Evolutionary conservation across 2,888 invertebrate species (phyloP).

Genomic region (Phrixothrix hirtus): DNA sequence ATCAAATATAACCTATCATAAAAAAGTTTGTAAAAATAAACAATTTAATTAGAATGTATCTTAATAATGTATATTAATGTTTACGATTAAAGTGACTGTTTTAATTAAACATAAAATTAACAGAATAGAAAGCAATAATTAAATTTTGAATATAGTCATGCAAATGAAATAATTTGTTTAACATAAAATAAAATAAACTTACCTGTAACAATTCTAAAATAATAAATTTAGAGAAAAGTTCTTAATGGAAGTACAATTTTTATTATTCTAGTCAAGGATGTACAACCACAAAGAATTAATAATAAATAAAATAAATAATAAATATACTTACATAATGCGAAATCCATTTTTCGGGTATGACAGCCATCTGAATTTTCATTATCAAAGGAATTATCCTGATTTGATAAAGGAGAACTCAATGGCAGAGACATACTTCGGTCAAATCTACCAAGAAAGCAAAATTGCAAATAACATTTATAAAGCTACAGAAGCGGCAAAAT

Average conservation of each 20-base stretch:
- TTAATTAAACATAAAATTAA: background rate
- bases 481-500: slow-evolving; percentile 11
- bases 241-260: too few relatives aligned
- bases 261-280: slow-evolving; percentile 30
- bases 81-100: background rate
- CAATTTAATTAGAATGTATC: too few relatives aligned
- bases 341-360: slow-evolving; percentile 76
- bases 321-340: slow-evolving; percentile 77
- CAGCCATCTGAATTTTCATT: slow-evolving; percentile 53
- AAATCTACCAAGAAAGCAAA: slow-evolving; percentile 59
- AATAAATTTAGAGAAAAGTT: slow-evolving; percentile 2
- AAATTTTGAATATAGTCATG: background rate
- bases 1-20: slow-evolving; percentile 15
- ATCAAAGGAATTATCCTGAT: slow-evolving; percentile 58
- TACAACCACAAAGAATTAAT: slow-evolving; percentile 32
- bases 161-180: too few relatives aligned
- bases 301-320: slow-evolving; percentile 26
- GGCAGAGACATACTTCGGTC: slow-evolving; percentile 74
- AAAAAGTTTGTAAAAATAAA: too few relatives aligned
- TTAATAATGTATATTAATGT: too few relatives aligned
- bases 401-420: slow-evolving; percentile 58
- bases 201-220: slow-evolving; percentile 7
- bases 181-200: too few relatives aligned
- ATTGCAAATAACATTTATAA: slow-evolving; percentile 16
- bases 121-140: background rate